A percentile compares a stretch with the other conserved stretches of the same genome.
These are phyloP conservation scores for Lithobates pipiens DNA, from an alignment of 2,797 vertebrate species.

Conservation along the genomic window DNA sequence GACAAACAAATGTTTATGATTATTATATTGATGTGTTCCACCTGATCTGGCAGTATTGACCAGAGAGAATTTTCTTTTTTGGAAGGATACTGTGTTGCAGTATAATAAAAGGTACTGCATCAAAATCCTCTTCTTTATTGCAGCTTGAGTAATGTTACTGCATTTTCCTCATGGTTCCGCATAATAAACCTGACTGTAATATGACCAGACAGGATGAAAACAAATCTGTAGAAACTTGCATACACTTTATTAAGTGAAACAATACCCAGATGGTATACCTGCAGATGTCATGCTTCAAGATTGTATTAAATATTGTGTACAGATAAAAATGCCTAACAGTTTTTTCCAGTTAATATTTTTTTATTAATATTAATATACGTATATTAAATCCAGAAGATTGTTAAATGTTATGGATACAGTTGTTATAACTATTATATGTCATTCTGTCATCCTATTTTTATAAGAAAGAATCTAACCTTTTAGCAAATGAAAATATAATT, in stretches of 20 bases:
- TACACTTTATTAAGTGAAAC: conserved; percentile 17
- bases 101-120: conserved; percentile 61
- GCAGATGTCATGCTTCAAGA: neutral
- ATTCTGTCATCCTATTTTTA: neutral
- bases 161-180: conserved; percentile 52
- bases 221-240: conserved; percentile 41
- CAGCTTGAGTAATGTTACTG: conserved; percentile 59
- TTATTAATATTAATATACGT: neutral
- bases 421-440: neutral
- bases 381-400: neutral
- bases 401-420: neutral
- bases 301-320: neutral
- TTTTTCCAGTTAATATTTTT: neutral
- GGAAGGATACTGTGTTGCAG: conserved; percentile 56
- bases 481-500: no score
- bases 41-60: conserved; percentile 14
- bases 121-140: conserved; percentile 55
- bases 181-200: conserved; percentile 60
- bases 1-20: conserved; percentile 15
- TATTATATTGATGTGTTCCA: conserved; percentile 12
- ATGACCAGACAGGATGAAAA: conserved; percentile 52
- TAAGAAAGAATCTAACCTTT: no score
- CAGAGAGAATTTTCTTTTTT: conserved; percentile 42
- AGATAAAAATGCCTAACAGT: neutral
- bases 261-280: neutral